Evolutionary conservation across 2,113 vertebrate species (phyloP), one percentile per base, ranked within the genome.

Genomic region (Climacteris rufus): DNA sequence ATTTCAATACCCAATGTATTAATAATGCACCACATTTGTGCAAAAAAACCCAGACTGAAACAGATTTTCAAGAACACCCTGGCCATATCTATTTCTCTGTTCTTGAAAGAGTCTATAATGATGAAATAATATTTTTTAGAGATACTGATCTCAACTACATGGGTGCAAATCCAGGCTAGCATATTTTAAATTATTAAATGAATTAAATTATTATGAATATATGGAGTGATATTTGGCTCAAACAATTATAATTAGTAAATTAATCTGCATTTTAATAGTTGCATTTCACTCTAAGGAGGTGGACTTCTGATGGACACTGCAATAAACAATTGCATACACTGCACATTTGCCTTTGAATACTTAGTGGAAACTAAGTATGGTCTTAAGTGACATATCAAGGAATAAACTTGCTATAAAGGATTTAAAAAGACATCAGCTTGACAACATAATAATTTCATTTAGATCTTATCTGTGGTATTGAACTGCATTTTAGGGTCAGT

Each of bases 51-150:
- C 91, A 76, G 80, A 94, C 76, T 54, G 82, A 96, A 93, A 83
- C 63, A 93, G 78, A 87, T 77, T 97, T 96, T 96, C 93, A 96
- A 96, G 94, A 97, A 96, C 95, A 84, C 70, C 47, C 83, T 81
- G 64, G 86, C 72, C 72, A 64, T 56, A 78, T 24, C 82, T 95
- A 96, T 37, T 83, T 68, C 92, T 95, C 83, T 87, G 76, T 96
- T 95, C 91, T 94, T 97, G 94, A 97, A 95, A 90, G 63, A 86
- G 39, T 63, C 56, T 94, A 66, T 60, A 77, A 89, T 31, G 80
- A 81, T 56, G 77, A 89, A 81, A 68, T 81, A 39, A 20, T 87
- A 56, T 33, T 50, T 95, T 96, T 92, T 50, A 92, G 89, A 66
- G 31, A 83, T 83, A 56, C 54, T 77, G 28, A 64, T 95, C 72